Evolutionary conservation across 2,888 invertebrate genomes (phyloP), one percentile per base, ranked within the genome.

Genomic region (Euphydryas editha): DNA sequence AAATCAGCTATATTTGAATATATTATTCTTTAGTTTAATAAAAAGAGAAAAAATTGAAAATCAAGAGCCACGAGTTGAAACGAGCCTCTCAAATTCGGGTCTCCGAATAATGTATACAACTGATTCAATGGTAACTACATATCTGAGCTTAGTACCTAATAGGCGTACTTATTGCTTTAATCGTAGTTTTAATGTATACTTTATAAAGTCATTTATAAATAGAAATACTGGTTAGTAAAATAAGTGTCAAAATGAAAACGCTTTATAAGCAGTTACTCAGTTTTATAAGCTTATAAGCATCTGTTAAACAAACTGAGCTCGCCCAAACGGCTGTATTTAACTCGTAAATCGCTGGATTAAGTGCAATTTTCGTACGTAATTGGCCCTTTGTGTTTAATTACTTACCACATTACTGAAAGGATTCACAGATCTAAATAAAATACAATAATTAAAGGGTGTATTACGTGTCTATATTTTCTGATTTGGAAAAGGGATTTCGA

Each of bases 321-420:
- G 58, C 63, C 49, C 58, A 63, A 63, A 63, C 63, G 63, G 58
- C 58, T 63, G 63, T 63, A 63, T 63, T 63, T 63, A 58, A 63
- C 49, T 63, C 63, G 63, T 63, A 63, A 63, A 63, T 63, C 58
- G 63, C 30, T 17, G 49, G 59, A 64, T 64, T 64, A 64, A 51
- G 58, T 59, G 63, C 58, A 64, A 64, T 64, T 64, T 64, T 64
- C 63, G 51, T 64, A 64, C 51, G n/a, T 64, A 64, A 64, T 64
- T 64, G 58, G 58, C 58, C 63, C 58, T 64, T 51, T 59, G 44
- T 44, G 58, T 37, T 59, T 59, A 59, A 64, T 64, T 64, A 59
- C 51, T 64, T 64, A 58, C 57, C 58, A 18, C 51, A 37, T 62
- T 47, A 62, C 58, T 44, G 58, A 30, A 44, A 59, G 21, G 51